phyloP scores from a whole-genome alignment of 2,888 invertebrate species.

The Ctenicera cuprea region DNA sequence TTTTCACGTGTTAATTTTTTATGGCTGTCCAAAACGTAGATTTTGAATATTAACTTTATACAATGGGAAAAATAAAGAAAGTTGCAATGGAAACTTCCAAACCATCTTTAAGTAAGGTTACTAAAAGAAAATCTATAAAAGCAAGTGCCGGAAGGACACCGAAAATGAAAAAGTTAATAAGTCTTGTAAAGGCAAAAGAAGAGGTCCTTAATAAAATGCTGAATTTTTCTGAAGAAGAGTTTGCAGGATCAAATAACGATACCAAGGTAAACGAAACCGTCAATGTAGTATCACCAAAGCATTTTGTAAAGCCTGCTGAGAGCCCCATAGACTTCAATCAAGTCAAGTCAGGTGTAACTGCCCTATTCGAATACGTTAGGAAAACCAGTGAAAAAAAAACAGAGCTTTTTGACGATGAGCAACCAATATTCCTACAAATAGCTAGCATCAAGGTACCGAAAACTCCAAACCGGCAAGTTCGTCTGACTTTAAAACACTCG shows the following conservation, averaged over 20 bases:
- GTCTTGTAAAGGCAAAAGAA: not conserved
- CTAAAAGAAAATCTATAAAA: not conserved
- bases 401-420: conserved; percentile 75
- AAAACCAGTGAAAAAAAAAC: conserved; percentile 67
- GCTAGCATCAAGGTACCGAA: conserved; percentile 80
- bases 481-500: conserved; percentile 79
- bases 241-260: not conserved
- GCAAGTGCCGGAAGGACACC: not conserved
- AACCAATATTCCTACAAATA: conserved; percentile 77
- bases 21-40: no score
- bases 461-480: conserved; percentile 76
- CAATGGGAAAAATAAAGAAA: conserved; percentile 14
- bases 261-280: not conserved
- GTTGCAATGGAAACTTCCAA: not conserved
- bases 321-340: conserved; percentile 37
- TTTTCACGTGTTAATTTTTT: conserved; percentile 17
- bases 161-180: conserved; percentile 4
- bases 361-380: conserved; percentile 66
- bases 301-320: not conserved
- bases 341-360: conserved; percentile 65
- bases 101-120: not conserved
- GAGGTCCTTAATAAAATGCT: not conserved
- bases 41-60: not conserved
- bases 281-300: not conserved
- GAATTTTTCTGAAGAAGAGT: not conserved